Evolutionary conservation across 2,797 vertebrate species (phyloP).

Genomic region (Sebastolobus altivelis): DNA sequence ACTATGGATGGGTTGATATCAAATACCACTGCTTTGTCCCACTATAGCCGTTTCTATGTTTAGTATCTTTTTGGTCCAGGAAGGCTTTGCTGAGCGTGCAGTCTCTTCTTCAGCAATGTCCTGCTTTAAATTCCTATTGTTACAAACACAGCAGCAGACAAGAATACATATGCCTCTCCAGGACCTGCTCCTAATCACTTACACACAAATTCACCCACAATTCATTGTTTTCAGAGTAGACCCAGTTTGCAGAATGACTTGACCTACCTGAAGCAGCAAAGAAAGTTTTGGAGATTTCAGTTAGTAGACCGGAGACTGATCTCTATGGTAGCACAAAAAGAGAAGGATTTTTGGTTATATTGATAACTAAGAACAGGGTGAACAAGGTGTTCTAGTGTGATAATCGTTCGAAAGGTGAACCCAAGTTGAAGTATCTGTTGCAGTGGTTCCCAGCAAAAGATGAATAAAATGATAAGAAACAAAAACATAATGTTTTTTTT

Average conservation of each 20-base stretch:
- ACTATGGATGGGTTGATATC: not conserved
- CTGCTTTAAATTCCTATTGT: constrained; percentile 21
- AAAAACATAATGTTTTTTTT: too few relatives aligned
- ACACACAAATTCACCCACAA: not conserved
- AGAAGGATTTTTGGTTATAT: not conserved
- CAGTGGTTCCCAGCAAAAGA: not conserved
- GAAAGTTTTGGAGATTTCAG: not conserved
- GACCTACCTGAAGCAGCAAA: constrained; percentile 7
- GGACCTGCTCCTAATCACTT: constrained; percentile 21
- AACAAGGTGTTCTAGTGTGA: not conserved
- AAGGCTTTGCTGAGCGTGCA: constrained; percentile 22
- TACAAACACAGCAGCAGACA: constrained; percentile 14
- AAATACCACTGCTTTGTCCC: not conserved
- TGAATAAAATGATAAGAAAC: not conserved
- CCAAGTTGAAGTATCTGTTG: not conserved
- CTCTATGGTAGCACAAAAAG: not conserved
- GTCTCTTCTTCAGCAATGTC: not conserved
- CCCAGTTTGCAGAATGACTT: constrained; percentile 13
- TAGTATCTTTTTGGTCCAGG: not conserved
- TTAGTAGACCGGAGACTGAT: not conserved
- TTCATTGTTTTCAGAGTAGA: not conserved
- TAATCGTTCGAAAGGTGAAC: not conserved
- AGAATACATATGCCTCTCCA: constrained; percentile 13
- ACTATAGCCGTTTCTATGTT: not conserved
- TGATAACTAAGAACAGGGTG: not conserved